These are phyloP conservation scores for Coracias cyanogaster DNA, from an alignment of 2,797 vertebrate species.

Conservation along the genomic window DNA sequence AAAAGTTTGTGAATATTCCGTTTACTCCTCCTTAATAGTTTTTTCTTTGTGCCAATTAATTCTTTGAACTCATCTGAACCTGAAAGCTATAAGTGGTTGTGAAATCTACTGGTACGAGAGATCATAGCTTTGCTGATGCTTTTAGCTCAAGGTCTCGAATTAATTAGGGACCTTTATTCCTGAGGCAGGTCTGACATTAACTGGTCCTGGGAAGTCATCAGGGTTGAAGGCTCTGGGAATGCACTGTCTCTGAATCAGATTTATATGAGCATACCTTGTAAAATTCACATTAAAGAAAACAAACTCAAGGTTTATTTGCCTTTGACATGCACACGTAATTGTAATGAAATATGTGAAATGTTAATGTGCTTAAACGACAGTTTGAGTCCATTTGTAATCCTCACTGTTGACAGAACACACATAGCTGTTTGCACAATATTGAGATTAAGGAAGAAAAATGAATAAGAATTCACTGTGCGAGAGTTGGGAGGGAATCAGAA, in stretches of 20 bases:
- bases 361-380: neutral
- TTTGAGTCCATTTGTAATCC: neutral
- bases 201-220: neutral
- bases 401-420: neutral
- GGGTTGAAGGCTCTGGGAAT: neutral
- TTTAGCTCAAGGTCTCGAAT: neutral
- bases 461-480: neutral
- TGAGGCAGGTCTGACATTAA: neutral
- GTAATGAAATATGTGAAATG: neutral
- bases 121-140: neutral
- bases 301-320: neutral
- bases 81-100: neutral
- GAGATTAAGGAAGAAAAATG: neutral
- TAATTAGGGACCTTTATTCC: neutral
- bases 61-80: neutral
- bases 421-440: neutral
- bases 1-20: neutral
- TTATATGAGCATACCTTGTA: neutral
- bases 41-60: neutral
- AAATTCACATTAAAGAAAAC: neutral
- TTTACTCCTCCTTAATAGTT: neutral
- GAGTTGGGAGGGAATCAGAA: neutral
- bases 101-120: neutral
- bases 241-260: neutral
- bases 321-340: neutral